Conservation (phyloP, 1,140 invertebrate genomes). For the Lamellibrachia luymesi region DNA sequence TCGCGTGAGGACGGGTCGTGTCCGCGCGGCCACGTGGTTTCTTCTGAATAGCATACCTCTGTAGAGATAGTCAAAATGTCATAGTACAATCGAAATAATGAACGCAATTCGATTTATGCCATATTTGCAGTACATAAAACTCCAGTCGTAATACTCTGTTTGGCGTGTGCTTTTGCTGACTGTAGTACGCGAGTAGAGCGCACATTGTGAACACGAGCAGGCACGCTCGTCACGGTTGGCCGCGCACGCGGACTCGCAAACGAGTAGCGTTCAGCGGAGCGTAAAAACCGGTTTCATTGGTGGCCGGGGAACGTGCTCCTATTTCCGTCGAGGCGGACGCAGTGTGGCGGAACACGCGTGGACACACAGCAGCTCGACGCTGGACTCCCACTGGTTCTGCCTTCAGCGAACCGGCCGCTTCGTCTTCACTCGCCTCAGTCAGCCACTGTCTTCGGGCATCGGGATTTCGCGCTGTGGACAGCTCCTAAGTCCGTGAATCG, state of each 20-base stretch:
- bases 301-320: neutral
- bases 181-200: neutral
- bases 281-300: conserved; percentile 4
- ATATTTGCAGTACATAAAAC: neutral
- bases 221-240: neutral
- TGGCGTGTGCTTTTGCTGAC: neutral
- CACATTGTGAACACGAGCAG: neutral
- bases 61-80: neutral
- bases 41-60: neutral
- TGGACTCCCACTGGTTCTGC: neutral
- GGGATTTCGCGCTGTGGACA: neutral
- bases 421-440: neutral
- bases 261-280: neutral
- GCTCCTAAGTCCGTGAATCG: neutral
- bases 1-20: neutral
- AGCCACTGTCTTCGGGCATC: neutral
- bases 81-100: neutral
- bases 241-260: neutral
- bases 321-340: neutral
- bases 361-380: neutral
- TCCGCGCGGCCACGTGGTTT: too few species aligned
- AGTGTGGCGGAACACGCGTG: neutral
- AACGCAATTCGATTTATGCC: neutral
- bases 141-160: neutral
- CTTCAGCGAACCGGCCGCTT: neutral